Conservation (phyloP, 2,797 vertebrate genomes). For the Glyptemys insculpta region DNA sequence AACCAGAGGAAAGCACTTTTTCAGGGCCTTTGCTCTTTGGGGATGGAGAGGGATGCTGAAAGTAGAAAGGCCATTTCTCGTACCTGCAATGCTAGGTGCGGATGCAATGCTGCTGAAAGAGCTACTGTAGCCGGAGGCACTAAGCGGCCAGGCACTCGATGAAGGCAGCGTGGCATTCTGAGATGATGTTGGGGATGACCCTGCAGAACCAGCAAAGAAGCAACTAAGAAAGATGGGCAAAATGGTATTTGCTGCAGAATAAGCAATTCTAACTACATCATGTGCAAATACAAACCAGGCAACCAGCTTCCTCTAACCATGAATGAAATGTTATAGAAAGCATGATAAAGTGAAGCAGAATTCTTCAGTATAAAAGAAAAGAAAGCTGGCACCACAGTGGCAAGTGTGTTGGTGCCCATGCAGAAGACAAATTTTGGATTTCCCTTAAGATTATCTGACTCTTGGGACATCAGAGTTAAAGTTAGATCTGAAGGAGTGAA, state of each 20-base stretch:
- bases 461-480: not conserved
- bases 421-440: constrained; percentile 22
- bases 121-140: constrained; percentile 89
- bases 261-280: constrained; percentile 10
- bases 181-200: constrained; percentile 89
- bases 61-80: constrained; percentile 65
- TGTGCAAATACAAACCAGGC: constrained; percentile 48
- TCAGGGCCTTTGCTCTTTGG: constrained; percentile 43
- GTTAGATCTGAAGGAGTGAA: constrained; percentile 26
- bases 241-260: constrained; percentile 67
- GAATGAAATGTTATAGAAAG: constrained; percentile 69
- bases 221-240: constrained; percentile 76
- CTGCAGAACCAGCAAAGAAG: constrained; percentile 81
- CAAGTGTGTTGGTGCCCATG: not conserved
- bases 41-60: constrained; percentile 51
- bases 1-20: constrained; percentile 16
- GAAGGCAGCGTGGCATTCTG: constrained; percentile 92
- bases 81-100: constrained; percentile 89
- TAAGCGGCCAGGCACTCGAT: constrained; percentile 92
- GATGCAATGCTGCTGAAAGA: constrained; percentile 90
- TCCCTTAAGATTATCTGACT: not conserved
- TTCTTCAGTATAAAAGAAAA: constrained; percentile 34
- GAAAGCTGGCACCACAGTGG: constrained; percentile 42
- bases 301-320: constrained; percentile 5
- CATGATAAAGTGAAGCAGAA: constrained; percentile 39